Evolutionary conservation across 2,797 vertebrate species (phyloP).

Genomic region (Trematomus bernacchii): DNA sequence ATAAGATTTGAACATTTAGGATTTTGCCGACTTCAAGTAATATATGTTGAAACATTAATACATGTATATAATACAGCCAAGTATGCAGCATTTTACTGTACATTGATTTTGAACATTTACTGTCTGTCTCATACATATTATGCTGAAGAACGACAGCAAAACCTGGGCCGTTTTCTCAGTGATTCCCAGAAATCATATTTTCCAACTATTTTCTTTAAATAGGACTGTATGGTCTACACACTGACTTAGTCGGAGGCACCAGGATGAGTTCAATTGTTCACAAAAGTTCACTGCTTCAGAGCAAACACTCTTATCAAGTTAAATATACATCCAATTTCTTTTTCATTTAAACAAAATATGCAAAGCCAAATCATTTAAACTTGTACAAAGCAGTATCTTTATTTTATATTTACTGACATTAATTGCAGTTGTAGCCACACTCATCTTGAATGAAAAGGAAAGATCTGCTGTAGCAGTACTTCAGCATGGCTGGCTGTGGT

Average conservation of each 20-base stretch:
- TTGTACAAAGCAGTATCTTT: background rate
- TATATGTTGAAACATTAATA: background rate
- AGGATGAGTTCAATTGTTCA: background rate
- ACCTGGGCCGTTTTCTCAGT: background rate
- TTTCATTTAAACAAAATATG: background rate
- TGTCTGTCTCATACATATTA: background rate
- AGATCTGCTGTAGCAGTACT: background rate
- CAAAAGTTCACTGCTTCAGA: background rate
- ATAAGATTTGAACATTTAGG: background rate
- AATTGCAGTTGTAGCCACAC: background rate
- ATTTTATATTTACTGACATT: background rate
- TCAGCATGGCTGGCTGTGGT: background rate
- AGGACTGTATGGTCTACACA: no score
- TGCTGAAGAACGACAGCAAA: background rate
- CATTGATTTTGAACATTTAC: background rate
- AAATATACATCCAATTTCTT: background rate
- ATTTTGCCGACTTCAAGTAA: background rate
- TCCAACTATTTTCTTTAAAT: background rate
- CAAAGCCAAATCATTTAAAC: background rate
- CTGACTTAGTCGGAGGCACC: background rate
- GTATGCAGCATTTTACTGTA: background rate
- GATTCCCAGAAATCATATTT: background rate
- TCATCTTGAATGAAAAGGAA: background rate
- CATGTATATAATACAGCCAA: background rate
- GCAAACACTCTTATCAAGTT: background rate